Evolutionary conservation across 2,797 vertebrate species (phyloP), one percentile per base, ranked within the genome.

Genomic region (Pseudochaenichthys georgianus): DNA sequence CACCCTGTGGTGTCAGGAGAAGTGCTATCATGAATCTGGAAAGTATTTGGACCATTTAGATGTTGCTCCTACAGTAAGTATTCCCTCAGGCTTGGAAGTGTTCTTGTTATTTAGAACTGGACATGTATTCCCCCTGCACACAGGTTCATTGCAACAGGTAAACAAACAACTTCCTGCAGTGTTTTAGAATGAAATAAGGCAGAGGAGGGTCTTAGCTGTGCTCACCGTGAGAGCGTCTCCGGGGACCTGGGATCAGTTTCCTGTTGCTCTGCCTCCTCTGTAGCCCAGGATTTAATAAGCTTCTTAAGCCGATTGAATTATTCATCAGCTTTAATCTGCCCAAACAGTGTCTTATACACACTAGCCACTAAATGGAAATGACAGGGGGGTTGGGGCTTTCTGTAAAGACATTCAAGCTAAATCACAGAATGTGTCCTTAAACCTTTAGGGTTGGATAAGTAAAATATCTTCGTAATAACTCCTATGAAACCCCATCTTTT

Each of bases 221-320:
- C 80, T 74, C 69, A 41, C 65, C 73, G 78, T 55, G 34, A 64
- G 70, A 42, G 73, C 15, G 21, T 80, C 86, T 82, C 78, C 15
- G 70, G 70, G 60, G 74, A 80, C 77, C 82, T 57, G 85, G 73
- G 81, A 85, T 91, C 77, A 53, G 76, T 75, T 87, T 87, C 83
- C 87, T 83, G 66, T 81, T 66, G 74, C 72, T 81, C 82, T 73
- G 59, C 73, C 61, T 73, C 61, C 81, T 80, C 79, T 75, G 53
- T 81, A 83, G 72, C 75, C 55, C 72, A 58, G 75, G 66, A 80
- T 86, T 88, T 89, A 89, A 91, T 93, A 89, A 91, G 88, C 88
- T 88, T 77, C 85, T 93, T 93, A 92, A 87, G 46, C 84, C 45
- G 5, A 73, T 71, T 93, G 87, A 89, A 92, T 91, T 91, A 92